Evolutionary conservation across 2,113 vertebrate species (phyloP).

Genomic region (Oncorhynchus nerka): DNA sequence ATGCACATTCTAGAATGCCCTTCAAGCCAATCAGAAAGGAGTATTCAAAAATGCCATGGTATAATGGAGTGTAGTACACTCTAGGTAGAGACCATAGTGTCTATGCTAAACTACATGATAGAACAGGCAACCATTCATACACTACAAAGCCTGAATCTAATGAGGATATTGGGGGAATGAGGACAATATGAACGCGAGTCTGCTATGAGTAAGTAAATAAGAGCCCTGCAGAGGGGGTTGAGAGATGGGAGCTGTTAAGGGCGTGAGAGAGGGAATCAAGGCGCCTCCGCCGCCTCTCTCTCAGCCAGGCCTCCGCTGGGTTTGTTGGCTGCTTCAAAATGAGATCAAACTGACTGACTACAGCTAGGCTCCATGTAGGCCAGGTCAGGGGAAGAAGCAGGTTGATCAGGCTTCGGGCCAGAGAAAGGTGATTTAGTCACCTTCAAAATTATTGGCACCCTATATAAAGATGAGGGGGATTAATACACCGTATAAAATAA

Average conservation of each 20-base stretch:
- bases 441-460: neutral
- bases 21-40: too few relatives aligned
- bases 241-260: neutral
- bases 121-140: neutral
- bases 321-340: conserved; percentile 57
- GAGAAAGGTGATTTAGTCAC: conserved; percentile 53
- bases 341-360: conserved; percentile 63
- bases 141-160: neutral
- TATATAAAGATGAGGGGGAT: too few relatives aligned
- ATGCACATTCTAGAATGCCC: too few relatives aligned
- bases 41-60: too few relatives aligned
- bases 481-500: too few relatives aligned
- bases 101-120: too few relatives aligned
- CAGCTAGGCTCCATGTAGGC: conserved; percentile 55
- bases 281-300: conserved; percentile 45
- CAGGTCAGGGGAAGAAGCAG: conserved; percentile 53
- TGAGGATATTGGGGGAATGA: neutral
- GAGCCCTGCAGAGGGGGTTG: neutral
- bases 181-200: neutral
- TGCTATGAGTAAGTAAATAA: neutral
- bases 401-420: conserved; percentile 65
- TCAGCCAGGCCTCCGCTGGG: conserved; percentile 51
- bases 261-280: conserved; percentile 52
- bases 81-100: too few relatives aligned
- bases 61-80: too few relatives aligned